Evolutionary conservation across 23 tunicate species (phyloP), one percentile per base, ranked within the genome.

Genomic region (Styela clava): DNA sequence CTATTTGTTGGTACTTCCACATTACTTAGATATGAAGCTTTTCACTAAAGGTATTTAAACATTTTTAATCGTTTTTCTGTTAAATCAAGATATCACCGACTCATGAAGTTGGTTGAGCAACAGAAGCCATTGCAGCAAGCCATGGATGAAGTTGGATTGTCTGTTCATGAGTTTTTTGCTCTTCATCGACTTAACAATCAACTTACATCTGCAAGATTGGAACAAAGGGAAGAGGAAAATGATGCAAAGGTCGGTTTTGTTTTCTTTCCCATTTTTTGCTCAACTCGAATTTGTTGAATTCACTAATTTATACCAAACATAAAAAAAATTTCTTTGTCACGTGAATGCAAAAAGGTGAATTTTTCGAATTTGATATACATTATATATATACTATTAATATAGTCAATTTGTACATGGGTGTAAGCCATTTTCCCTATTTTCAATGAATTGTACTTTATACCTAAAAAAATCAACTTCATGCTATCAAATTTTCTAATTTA

Each of bases 91-190:
- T 83, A 71, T 83, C 81, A 83, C 26, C 20, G 29, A 5, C 67
- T 83, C 52, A 44, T 73, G 64, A 24, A 31, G n/a, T 30, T 83
- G 79, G 29, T 83, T 25, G 86, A 35, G 31, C 78, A 31, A 16
- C 65, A 44, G 24, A 77, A 74, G 19, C 78, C 78, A 22, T 26
- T 83, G 18, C 33, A 32, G 3, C 68, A 83, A 73, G 86, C 86
- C 24, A 71, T 83, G 86, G 69, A 73, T 7, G 86, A 83, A 52
- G 79, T 83, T 31, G 86, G 79, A 20, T 28, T 83, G 19, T 34
- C 79, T 2, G 61, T 31, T 32, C 78, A 83, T 30, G 79, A 83
- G 80, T 56, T 83, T 56, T 36, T 69, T 73, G 35, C 36, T 5
- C 29, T 83, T 31, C 86, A 83, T 33, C 64, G 79, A 33, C 23